A percentile compares a stretch with the other conserved stretches of the same genome.
Evolutionary conservation across 2,888 invertebrate genomes (phyloP).

Genomic region (Tetragnatha montana): DNA sequence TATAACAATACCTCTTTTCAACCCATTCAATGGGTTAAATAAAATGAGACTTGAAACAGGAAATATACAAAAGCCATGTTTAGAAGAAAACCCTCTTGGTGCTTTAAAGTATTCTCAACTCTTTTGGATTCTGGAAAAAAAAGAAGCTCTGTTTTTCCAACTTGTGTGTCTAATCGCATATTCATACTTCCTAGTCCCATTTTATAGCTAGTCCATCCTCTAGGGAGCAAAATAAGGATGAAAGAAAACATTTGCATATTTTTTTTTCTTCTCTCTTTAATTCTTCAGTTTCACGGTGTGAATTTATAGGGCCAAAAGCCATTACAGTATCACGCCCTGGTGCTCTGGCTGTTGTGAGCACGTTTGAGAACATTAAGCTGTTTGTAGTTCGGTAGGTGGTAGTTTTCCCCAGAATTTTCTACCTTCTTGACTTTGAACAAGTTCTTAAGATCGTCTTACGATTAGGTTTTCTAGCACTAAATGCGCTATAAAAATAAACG

Average conservation of each 20-base stretch:
- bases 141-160: background rate
- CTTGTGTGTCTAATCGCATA: background rate
- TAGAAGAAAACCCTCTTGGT: background rate
- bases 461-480: no score
- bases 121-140: background rate
- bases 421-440: background rate
- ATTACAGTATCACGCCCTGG: background rate
- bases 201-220: background rate
- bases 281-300: background rate
- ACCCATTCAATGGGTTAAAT: no score
- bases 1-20: no score
- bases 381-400: background rate
- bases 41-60: no score
- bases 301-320: background rate
- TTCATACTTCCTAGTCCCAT: background rate
- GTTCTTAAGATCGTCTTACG: no score
- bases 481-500: background rate
- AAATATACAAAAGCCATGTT: no score
- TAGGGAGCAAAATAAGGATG: background rate
- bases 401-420: background rate
- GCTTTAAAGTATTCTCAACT: background rate
- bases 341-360: conserved; percentile 4
- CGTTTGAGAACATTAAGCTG: background rate
- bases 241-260: conserved; percentile 8
- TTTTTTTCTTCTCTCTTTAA: conserved; percentile 9